Evolutionary conservation across 2,113 vertebrate species (phyloP), one percentile per base, ranked within the genome.

Genomic region (Xiphorhynchus elegans): DNA sequence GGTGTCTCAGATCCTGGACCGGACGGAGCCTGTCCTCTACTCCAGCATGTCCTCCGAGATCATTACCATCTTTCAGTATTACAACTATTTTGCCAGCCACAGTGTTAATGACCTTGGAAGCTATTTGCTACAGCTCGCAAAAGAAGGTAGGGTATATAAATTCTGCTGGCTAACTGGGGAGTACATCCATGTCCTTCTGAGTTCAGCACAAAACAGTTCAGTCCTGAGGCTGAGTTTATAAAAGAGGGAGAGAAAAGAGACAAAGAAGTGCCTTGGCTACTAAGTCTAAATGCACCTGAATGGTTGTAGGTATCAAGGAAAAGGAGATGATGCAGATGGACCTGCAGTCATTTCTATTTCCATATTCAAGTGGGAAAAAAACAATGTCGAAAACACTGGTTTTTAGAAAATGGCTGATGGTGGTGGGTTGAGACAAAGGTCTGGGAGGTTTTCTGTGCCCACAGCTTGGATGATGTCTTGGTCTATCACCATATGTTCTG

Each of bases 61-160:
- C 80, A 96, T 99, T 55, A 99, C 99, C 0, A 98, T 99, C 86
- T 99, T 99, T 95, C 99, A 99, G 97, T 99, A 99, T 87, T 98
- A 99, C 96, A 96, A 96, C 79, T 99, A 99, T 93, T 98, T 99
- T 78, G 86, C 98, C 20, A 98, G 98, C 80, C 98, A 98, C 33
- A 97, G 97, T 4, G 97, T 99, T 23, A 97, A 86, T 29, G 98
- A 99, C 97, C 98, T 99, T 88, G 98, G 98, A 96, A 98, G 97
- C 39, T 98, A 99, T 88, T 97, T 99, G 96, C 96, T 98, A 85
- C 98, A 98, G 84, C 97, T 99, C 5, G 98, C 99, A 83, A 98
- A 98, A 97, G 99, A 99, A 97, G 99, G 99, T 99, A 97, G 56
- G 92, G 13, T 72, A 7, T 40, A 46, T 44, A 53, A 83, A n/a